phyloP scores from a whole-genome alignment of 1,140 invertebrate species.

The Ericerus pela region DNA sequence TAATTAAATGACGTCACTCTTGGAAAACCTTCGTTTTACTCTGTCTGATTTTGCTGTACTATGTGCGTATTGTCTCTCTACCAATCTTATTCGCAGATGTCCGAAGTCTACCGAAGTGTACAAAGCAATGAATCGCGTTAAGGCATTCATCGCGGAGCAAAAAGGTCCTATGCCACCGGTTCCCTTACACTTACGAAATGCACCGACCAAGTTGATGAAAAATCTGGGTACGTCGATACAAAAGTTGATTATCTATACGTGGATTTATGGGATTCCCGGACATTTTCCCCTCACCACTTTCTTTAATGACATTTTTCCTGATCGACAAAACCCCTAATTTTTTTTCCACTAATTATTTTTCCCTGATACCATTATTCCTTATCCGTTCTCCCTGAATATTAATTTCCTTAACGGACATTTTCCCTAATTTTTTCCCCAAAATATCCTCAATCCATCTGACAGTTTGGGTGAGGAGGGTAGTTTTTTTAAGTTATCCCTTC shows the following conservation, averaged over 20 bases:
- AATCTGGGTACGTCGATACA: slow-evolving; percentile 42
- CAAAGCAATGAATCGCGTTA: slow-evolving; percentile 45
- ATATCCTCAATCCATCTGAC: no score
- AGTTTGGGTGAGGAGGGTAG: no score
- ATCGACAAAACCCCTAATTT: no score
- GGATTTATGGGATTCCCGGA: background rate
- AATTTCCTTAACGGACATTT: no score
- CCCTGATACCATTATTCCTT: no score
- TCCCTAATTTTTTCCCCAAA: no score
- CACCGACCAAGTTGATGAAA: slow-evolving; percentile 62
- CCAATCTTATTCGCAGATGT: slow-evolving; percentile 41
- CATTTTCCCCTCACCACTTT: no score
- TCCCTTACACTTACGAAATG: slow-evolving; percentile 61
- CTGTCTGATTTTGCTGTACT: background rate
- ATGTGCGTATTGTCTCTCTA: no score
- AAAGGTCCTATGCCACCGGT: slow-evolving; percentile 54
- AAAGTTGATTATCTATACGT: background rate
- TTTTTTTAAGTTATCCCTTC: no score
- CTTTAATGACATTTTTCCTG: no score
- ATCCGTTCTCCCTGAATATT: no score
- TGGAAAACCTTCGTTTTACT: background rate
- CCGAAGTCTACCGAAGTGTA: slow-evolving; percentile 59
- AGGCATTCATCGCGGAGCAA: slow-evolving; percentile 40
- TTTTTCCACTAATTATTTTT: no score
- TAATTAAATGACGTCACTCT: background rate